Conservation (phyloP, 1,140 invertebrate species). For the Zaprionus africanus region DNA sequence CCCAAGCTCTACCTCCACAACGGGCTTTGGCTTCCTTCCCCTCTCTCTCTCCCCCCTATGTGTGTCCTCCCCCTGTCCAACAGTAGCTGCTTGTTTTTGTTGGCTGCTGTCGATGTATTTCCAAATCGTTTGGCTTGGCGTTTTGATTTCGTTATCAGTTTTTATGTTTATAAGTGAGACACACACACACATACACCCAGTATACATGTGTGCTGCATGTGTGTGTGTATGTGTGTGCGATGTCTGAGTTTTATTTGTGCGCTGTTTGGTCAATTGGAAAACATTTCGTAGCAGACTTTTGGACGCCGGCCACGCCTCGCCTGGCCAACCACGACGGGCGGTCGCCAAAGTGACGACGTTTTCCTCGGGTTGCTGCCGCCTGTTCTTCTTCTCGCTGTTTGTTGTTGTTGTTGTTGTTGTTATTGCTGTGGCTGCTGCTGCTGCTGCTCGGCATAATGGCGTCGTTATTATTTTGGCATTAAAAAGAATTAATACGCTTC, state of each 20-base stretch:
- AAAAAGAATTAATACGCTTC: constrained; percentile 83
- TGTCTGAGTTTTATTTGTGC: constrained; percentile 72
- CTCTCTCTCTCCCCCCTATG: neutral
- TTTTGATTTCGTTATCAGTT: constrained; percentile 83
- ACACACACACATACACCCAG: constrained; percentile 39
- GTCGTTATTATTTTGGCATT: constrained; percentile 82
- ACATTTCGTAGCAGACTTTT: constrained; percentile 81
- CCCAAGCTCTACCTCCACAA: neutral
- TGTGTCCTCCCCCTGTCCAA: neutral
- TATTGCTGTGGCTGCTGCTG: constrained; percentile 17
- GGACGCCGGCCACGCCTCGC: constrained; percentile 57
- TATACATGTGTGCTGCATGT: constrained; percentile 4
- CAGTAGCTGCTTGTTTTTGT: constrained; percentile 22
- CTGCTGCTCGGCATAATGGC: constrained; percentile 71
- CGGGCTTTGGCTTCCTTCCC: neutral
- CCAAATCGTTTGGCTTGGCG: constrained; percentile 78
- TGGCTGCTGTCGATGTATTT: constrained; percentile 70
- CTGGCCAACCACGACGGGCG: constrained; percentile 34
- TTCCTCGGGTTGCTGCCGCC: neutral
- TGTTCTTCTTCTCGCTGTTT: neutral
- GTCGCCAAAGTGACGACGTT: constrained; percentile 54
- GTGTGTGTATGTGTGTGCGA: constrained; percentile 30
- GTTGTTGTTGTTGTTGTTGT: constrained; percentile 13
- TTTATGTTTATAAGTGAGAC: constrained; percentile 79
- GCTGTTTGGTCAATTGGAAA: constrained; percentile 82